Evolutionary conservation across 2,888 invertebrate species (phyloP), one percentile per base, ranked within the genome.

Genomic region (Brachypalpus laphriformis): DNA sequence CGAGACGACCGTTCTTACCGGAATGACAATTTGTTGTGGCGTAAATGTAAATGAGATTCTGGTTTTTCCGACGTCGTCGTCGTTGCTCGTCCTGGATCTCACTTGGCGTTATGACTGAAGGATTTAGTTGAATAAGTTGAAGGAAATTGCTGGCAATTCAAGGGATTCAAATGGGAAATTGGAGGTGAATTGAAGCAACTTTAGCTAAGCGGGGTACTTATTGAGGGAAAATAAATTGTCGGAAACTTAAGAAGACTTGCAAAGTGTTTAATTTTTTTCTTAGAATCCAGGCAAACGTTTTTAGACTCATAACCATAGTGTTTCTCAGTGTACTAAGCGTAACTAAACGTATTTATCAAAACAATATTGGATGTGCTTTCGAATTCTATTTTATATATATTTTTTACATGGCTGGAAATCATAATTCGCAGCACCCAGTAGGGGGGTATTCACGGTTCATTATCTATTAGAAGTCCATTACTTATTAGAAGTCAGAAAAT

Each of bases 1-100:
- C n/a, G n/a, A n/a, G n/a, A n/a, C n/a, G n/a, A 25, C 25, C 31
- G 31, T 4, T 31, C 8, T 8, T 34, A 28, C n/a, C 31, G 56
- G 56, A 28, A 70, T 70, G 71, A 71, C 71, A 71, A 71, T 72
- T 61, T 63, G 72, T 63, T 72, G 72, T 63, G 72, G 51, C 61
- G 42, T 51, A 63, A 63, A 72, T 72, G 72, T 47, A 72, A 72
- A 63, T 63, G 61, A 63, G 72, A 63, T 42, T 54, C 42, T 63
- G 22, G 11, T 25, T 57, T 70, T 14, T 14, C 6, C 40, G 6
- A 40, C 14, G 40, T n/a, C n/a, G 37, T n/a, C n/a, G 34, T 34
- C 34, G 34, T 34, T 9, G 34, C n/a, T n/a, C n/a, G n/a, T n/a
- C n/a, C n/a, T 34, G 2, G n/a, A 1, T 37, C 40, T 14, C 40